Conservation (phyloP, 1,140 invertebrate species). For the Tetraneura akinire region DNA sequence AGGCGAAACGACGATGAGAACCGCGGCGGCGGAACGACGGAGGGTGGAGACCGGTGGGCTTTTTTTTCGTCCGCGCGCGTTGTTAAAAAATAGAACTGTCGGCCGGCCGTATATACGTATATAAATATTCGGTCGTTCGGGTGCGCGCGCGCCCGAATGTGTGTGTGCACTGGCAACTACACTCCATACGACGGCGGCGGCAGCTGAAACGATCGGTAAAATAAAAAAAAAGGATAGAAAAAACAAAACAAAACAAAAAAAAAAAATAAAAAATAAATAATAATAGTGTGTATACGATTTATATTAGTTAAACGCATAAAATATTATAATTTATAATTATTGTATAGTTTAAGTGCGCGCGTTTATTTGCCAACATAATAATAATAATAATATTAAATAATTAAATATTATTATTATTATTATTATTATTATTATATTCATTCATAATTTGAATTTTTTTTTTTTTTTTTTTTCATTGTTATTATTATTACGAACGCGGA, state of each 20-base stretch:
- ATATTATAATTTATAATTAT: too few species aligned
- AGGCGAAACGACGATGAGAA: background rate
- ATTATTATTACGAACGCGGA: background rate
- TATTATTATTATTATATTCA: too few species aligned
- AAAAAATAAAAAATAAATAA: background rate
- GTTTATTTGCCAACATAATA: conserved; percentile 42
- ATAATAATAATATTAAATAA: too few species aligned
- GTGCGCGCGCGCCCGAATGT: background rate
- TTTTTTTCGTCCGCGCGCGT: conserved; percentile 48
- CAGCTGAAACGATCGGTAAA: conserved; percentile 47
- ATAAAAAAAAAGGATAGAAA: too few species aligned
- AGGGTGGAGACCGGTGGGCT: conserved; percentile 6
- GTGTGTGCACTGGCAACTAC: conserved; percentile 19
- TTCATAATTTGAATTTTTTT: conserved; percentile 47
- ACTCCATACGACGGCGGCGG: background rate
- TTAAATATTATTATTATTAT: too few species aligned
- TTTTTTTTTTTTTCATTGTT: background rate
- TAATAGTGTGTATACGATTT: too few species aligned
- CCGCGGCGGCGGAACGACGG: background rate
- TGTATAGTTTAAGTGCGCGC: background rate
- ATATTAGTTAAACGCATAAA: too few species aligned
- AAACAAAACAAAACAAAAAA: too few species aligned
- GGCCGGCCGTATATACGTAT: background rate
- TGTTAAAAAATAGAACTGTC: conserved; percentile 49
- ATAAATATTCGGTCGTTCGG: background rate